Evolutionary conservation across 2,113 vertebrate species (phyloP).

Genomic region (Burhinus oedicnemus): DNA sequence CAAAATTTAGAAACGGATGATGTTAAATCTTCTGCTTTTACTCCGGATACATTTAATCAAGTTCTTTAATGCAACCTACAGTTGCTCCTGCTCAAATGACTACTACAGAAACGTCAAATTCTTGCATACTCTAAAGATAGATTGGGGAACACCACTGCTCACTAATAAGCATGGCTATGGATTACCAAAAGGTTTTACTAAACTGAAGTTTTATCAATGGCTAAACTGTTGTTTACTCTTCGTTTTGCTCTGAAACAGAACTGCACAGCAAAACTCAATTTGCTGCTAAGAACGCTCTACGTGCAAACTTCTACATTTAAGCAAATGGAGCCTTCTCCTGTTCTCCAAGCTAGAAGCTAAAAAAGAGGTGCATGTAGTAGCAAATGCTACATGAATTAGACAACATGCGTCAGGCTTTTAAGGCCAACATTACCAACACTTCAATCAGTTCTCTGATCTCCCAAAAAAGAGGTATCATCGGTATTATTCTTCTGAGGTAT

Average conservation of each 20-base stretch:
- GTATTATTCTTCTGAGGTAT: not conserved
- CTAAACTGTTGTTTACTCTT: not conserved
- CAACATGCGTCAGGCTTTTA: not conserved
- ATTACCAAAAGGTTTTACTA: not conserved
- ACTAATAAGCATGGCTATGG: not conserved
- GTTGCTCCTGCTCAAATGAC: not conserved
- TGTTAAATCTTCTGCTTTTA: not conserved
- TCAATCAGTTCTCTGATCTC: not conserved
- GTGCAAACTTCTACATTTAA: not conserved
- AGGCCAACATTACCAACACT: not conserved
- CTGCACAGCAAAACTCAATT: not conserved
- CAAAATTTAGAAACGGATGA: not conserved
- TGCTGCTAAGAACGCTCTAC: not conserved
- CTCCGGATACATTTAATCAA: rapidly evolving
- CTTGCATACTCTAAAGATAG: not conserved
- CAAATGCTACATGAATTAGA: not conserved
- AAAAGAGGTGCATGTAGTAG: not conserved
- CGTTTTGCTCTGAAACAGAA: not conserved
- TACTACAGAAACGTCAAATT: not conserved
- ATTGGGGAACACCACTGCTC: not conserved
- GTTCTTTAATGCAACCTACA: not conserved
- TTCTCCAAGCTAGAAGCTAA: not conserved
- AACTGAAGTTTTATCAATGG: not conserved
- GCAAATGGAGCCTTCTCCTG: not conserved
- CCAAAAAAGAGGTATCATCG: not conserved